Evolutionary conservation across 2,797 vertebrate genomes (phyloP).

Genomic region (Austrolebias charrua): DNA sequence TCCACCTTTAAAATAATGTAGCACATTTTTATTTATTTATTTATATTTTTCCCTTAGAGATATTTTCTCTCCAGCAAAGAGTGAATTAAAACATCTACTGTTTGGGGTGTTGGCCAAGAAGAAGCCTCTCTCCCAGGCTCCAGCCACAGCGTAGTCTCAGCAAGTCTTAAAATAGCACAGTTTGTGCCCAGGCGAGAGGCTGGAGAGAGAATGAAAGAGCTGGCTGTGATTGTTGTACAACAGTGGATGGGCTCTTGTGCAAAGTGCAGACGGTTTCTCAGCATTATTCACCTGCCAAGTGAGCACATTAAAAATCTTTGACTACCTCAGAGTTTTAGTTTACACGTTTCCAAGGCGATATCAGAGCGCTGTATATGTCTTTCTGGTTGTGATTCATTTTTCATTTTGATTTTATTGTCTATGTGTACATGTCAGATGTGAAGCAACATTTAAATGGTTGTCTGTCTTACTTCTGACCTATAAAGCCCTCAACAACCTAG

Average conservation of each 20-base stretch:
- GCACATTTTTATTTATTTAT: background rate
- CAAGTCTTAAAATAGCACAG: conserved; percentile 72
- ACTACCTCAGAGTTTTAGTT: too few species aligned
- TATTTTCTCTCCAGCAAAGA: conserved; percentile 34
- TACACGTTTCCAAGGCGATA: too few species aligned
- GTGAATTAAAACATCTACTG: conserved; percentile 31
- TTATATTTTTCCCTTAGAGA: conserved; percentile 21
- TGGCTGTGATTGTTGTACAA: conserved; percentile 67
- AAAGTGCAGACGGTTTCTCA: too few species aligned
- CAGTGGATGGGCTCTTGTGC: conserved; percentile 56
- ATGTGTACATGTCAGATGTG: too few species aligned
- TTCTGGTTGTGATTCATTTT: too few species aligned
- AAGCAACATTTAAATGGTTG: too few species aligned
- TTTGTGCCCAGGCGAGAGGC: conserved; percentile 61
- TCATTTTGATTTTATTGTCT: too few species aligned
- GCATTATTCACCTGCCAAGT: too few species aligned
- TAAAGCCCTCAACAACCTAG: too few species aligned
- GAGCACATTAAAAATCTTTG: too few species aligned
- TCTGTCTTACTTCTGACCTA: too few species aligned
- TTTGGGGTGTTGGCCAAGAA: conserved; percentile 58
- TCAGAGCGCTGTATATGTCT: too few species aligned
- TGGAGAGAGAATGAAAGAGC: conserved; percentile 52
- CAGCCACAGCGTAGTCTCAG: conserved; percentile 55
- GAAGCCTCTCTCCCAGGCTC: conserved; percentile 61
- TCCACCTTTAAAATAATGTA: background rate